Evolutionary conservation across 2,113 vertebrate species (phyloP).

Genomic region (Deroptyus accipitrinus): DNA sequence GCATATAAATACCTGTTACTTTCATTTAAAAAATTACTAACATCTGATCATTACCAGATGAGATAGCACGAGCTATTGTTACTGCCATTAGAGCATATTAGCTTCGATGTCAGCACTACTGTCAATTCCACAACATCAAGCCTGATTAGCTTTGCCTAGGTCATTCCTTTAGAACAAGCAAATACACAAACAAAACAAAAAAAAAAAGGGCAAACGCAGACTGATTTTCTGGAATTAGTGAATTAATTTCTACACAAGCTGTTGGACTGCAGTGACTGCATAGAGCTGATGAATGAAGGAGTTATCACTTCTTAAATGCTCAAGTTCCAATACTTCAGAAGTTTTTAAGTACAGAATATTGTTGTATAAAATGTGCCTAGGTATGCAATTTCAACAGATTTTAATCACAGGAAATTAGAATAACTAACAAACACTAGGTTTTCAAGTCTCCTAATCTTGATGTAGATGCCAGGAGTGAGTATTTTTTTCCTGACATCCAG

Average conservation of each 20-base stretch:
- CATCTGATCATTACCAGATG: neutral
- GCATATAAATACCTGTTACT: neutral
- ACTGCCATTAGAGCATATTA: neutral
- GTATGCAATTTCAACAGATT: neutral
- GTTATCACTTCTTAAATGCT: neutral
- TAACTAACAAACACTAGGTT: neutral
- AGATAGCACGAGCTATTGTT: neutral
- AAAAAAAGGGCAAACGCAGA: neutral
- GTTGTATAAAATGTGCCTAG: neutral
- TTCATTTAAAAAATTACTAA: neutral
- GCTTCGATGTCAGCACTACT: neutral
- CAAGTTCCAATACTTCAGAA: neutral
- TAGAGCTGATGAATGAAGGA: neutral
- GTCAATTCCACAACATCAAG: neutral
- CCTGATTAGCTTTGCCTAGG: neutral
- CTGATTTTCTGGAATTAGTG: neutral
- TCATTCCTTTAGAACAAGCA: neutral
- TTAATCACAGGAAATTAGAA: neutral
- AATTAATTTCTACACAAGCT: neutral
- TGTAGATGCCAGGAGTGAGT: neutral
- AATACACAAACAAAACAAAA: neutral
- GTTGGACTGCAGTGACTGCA: neutral
- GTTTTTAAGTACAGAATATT: neutral
- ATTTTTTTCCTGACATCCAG: neutral
- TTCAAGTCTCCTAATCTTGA: neutral